Conservation (phyloP, 2,113 vertebrate genomes). For the Callithrix jacchus region DNA sequence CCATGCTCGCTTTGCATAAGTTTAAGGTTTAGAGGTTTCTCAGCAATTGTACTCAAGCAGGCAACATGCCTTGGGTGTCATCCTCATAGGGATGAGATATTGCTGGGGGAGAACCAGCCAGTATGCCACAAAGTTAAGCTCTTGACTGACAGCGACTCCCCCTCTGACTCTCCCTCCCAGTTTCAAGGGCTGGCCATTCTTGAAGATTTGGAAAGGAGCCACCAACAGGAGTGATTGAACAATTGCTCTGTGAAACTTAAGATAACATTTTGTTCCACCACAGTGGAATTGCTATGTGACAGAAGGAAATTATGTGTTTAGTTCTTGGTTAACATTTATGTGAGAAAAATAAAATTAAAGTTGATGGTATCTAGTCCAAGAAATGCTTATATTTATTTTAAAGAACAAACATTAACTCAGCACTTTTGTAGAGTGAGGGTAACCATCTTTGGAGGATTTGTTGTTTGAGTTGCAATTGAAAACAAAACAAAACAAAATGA, state of each 20-base stretch:
- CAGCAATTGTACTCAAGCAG: slow-evolving; percentile 80
- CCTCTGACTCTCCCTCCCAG: slow-evolving; percentile 23
- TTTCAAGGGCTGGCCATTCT: slow-evolving; percentile 84
- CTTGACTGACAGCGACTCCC: slow-evolving; percentile 78
- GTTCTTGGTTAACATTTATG: slow-evolving; percentile 87
- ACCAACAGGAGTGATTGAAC: slow-evolving; percentile 96
- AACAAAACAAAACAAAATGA: background rate
- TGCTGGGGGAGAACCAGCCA: slow-evolving; percentile 70
- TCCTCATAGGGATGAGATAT: slow-evolving; percentile 68
- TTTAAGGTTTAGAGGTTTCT: slow-evolving; percentile 73
- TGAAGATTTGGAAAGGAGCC: slow-evolving; percentile 89
- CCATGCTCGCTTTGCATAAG: slow-evolving; percentile 55
- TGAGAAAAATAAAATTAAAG: slow-evolving; percentile 87
- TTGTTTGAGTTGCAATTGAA: slow-evolving; percentile 61
- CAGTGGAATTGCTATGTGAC: slow-evolving; percentile 91
- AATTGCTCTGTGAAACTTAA: slow-evolving; percentile 93
- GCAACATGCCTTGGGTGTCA: slow-evolving; percentile 66
- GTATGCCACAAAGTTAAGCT: slow-evolving; percentile 62
- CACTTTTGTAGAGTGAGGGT: slow-evolving; percentile 58
- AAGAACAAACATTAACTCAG: slow-evolving; percentile 70
- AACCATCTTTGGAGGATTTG: slow-evolving; percentile 65
- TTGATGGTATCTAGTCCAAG: slow-evolving; percentile 81
- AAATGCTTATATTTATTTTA: slow-evolving; percentile 67
- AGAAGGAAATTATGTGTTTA: slow-evolving; percentile 90
- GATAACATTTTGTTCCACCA: slow-evolving; percentile 95